Evolutionary conservation across 2,113 vertebrate genomes (phyloP), one percentile per base, ranked within the genome.

Genomic region (Deroptyus accipitrinus): DNA sequence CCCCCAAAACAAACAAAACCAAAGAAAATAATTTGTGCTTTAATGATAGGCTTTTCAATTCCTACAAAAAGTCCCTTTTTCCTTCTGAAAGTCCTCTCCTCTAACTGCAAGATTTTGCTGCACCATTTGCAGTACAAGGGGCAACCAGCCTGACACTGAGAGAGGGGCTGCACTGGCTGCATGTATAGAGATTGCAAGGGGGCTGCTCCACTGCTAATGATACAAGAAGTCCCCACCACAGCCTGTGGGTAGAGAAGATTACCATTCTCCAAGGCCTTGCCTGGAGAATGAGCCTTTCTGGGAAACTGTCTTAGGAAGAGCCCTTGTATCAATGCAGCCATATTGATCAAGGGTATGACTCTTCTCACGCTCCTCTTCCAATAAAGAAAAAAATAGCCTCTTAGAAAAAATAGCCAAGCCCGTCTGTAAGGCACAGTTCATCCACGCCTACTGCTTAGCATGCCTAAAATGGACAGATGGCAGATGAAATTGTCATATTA

Each of bases 381-480:
- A 33, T 33, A 90, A 72, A 86, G 57, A 59, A n/a, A 35, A n/a
- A 57, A n/a, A 22, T 14, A n/a, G 66, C 28, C 35, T 35, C 19
- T 39, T 17, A 61, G 75, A 59, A 49, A 90, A 80, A 57, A 35
- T 24, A 24, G 52, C 67, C 72, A 94, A 90, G 68, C 46, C 82
- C 64, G 87, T 76, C 82, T 64, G 28, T 14, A 68, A 92, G 44
- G 68, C 54, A 67, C 41, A 80, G 33, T 90, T 55, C 46, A 78
- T 42, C 42, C 35, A 37, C 14, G 25, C 87, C 54, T 86, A 86
- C n/a, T 75, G 79, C 72, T 96, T 55, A 68, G 51, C 42, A 35
- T 81, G 51, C n/a, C 76, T 88, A 62, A 70, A 86, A 81, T 9
- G 35, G 73, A 68, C 91, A 95, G 86, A 75, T 86, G 69, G 91